phyloP scores from a whole-genome alignment of 2,113 vertebrate genomes.

The Nerophis ophidion region DNA sequence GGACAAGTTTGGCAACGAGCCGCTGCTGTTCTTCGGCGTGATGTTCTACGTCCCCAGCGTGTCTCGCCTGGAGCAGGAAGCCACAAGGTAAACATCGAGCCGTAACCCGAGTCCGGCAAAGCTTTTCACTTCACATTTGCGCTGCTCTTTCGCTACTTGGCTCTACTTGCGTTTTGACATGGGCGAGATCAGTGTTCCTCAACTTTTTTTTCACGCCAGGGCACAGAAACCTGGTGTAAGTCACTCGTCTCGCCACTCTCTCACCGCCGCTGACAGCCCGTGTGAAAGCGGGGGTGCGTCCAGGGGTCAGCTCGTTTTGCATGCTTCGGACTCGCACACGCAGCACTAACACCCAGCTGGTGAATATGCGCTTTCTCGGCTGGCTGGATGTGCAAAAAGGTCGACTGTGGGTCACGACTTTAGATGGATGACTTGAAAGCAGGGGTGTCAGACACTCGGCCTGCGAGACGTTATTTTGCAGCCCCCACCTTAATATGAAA shows the following conservation, averaged over 20 bases:
- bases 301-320: slow-evolving; percentile 47
- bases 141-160: neutral
- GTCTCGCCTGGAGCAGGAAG: slow-evolving; percentile 87
- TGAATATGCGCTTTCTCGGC: slow-evolving; percentile 53
- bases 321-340: slow-evolving; percentile 22
- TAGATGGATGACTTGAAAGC: slow-evolving; percentile 21
- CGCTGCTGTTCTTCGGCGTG: slow-evolving; percentile 92
- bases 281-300: slow-evolving; percentile 18
- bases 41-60: slow-evolving; percentile 97
- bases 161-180: too few species aligned
- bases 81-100: slow-evolving; percentile 79
- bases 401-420: slow-evolving; percentile 50
- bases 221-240: too few species aligned
- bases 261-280: neutral
- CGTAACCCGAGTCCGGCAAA: neutral
- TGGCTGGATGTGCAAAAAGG: slow-evolving; percentile 56
- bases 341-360: slow-evolving; percentile 44
- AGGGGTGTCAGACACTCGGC: too few species aligned
- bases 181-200: too few species aligned
- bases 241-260: too few species aligned
- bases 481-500: too few species aligned
- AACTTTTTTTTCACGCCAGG: too few species aligned
- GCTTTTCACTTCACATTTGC: neutral
- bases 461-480: too few species aligned
- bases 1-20: slow-evolving; percentile 95